Percentiles rank a stretch among this genome's conserved stretches.
These are phyloP conservation scores for Lepus timidus DNA, from an alignment of 2,113 vertebrate species.

Conservation along the genomic window DNA sequence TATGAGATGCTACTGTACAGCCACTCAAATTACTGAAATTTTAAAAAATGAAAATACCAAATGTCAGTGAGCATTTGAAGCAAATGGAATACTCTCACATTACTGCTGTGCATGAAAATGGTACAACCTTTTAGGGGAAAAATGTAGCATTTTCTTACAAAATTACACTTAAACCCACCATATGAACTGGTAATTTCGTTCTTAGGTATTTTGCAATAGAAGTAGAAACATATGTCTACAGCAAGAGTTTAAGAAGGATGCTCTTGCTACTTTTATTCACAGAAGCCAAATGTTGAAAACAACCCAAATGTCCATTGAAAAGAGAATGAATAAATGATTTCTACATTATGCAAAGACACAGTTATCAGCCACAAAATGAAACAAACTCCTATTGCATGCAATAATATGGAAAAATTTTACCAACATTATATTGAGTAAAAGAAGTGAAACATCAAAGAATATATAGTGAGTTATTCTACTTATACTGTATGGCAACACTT, in stretches of 20 bases:
- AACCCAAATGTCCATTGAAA: conserved; percentile 55
- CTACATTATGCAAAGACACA: conserved; percentile 34
- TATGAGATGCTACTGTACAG: background rate
- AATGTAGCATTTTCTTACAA: conserved; percentile 41
- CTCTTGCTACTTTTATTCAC: conserved; percentile 67
- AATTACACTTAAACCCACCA: conserved; percentile 54
- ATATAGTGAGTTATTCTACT: background rate
- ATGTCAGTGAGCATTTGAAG: conserved; percentile 48
- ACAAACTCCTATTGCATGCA: conserved; percentile 37
- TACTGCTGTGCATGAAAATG: conserved; percentile 15
- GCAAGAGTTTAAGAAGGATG: conserved; percentile 61
- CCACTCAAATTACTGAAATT: conserved; percentile 27
- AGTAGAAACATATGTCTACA: conserved; percentile 61
- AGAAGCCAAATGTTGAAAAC: conserved; percentile 67
- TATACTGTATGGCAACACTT: background rate
- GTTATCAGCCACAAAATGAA: conserved; percentile 57
- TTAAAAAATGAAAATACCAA: conserved; percentile 61
- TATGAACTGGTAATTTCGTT: conserved; percentile 58
- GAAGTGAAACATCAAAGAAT: background rate
- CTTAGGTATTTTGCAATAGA: conserved; percentile 65
- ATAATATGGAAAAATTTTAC: conserved; percentile 42
- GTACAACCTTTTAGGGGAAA: background rate
- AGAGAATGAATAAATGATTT: conserved; percentile 58
- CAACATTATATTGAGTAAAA: conserved; percentile 14
- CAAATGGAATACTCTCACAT: conserved; percentile 36